These are phyloP conservation scores for Pseudomugil gertrudae DNA, from an alignment of 2,797 vertebrate genomes.

Conservation along the genomic window DNA sequence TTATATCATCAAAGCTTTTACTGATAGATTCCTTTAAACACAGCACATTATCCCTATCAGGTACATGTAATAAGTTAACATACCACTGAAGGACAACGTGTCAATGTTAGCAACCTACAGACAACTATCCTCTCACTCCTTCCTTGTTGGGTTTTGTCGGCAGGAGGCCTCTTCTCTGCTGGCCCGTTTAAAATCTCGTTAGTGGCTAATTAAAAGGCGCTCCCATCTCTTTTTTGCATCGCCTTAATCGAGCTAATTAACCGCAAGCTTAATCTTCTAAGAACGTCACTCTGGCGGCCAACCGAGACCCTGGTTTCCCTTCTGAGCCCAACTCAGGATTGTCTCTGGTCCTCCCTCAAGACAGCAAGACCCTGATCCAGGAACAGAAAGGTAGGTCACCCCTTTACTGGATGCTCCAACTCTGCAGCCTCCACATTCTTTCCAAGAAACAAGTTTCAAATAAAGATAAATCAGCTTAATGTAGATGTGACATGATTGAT, in stretches of 20 bases:
- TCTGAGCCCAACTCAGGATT: slow-evolving; percentile 68
- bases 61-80: background rate
- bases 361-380: slow-evolving; percentile 66
- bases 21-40: slow-evolving; percentile 4
- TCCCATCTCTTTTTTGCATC: slow-evolving; percentile 76
- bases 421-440: slow-evolving; percentile 48
- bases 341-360: slow-evolving; percentile 70
- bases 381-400: slow-evolving; percentile 73
- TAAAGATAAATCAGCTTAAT: slow-evolving; percentile 61
- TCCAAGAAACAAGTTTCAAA: slow-evolving; percentile 61
- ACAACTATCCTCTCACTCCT: slow-evolving; percentile 60
- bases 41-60: background rate
- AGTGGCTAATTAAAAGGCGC: slow-evolving; percentile 83
- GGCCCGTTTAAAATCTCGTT: slow-evolving; percentile 85
- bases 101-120: slow-evolving; percentile 52
- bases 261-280: slow-evolving; percentile 80
- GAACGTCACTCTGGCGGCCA: slow-evolving; percentile 74
- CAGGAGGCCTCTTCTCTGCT: slow-evolving; percentile 78
- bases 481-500: slow-evolving; percentile 62
- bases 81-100: slow-evolving; percentile 12
- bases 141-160: slow-evolving; percentile 67
- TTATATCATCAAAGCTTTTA: background rate
- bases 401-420: slow-evolving; percentile 36
- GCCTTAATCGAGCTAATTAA: slow-evolving; percentile 83
- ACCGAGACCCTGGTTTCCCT: slow-evolving; percentile 67